Base-by-base conservation (phyloP, 2,888 invertebrate species). In the Lysandra coridon region DNA sequence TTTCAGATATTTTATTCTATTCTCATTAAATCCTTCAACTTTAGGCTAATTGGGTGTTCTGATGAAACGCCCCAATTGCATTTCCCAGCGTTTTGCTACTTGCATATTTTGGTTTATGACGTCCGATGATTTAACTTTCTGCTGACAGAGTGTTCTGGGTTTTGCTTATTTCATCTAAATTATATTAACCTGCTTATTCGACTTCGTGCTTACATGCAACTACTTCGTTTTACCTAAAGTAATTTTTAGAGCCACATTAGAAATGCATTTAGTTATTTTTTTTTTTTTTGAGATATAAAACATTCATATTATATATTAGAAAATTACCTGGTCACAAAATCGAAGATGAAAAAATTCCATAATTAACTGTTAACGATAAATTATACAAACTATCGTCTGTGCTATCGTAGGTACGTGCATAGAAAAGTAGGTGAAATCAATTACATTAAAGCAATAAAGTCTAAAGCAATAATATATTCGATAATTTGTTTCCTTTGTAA, bases 401-500 rank as follows among this genome's bases (percentile, higher is more conserved):
- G 23, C 23, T 23, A 23, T 23, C 23, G 23, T 23, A 23, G 0
- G 23, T 33, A 64, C 64, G 64, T 64, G 30, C 64, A 64, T 64
- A 64, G 12, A 64, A 64, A 64, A 30, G 64, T 33, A 12, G 64
- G 30, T 64, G 69, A 33, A 69, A 69, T 69, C 69, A 69, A 37
- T 69, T 37, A 33, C 69, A 33, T 69, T 64, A 64, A 64, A 10
- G 64, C 64, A 64, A 30, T 64, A 64, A 64, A 44, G n/a, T 57
- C 53, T 76, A 57, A 33, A 57, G 30, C 76, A 57, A 33, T 76
- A 23, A 33, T 76, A 53, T 53, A 76, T 57, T 53, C 57, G 23
- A 53, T 57, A 57, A 76, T 57, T 57, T 33, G 76, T 57, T 49
- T 75, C 75, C 74, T 49, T 49, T 75, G 75, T 75, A 49, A 53